Evolutionary conservation across 2,888 invertebrate genomes (phyloP), one percentile per base, ranked within the genome.

Genomic region (Epiblema foenella): DNA sequence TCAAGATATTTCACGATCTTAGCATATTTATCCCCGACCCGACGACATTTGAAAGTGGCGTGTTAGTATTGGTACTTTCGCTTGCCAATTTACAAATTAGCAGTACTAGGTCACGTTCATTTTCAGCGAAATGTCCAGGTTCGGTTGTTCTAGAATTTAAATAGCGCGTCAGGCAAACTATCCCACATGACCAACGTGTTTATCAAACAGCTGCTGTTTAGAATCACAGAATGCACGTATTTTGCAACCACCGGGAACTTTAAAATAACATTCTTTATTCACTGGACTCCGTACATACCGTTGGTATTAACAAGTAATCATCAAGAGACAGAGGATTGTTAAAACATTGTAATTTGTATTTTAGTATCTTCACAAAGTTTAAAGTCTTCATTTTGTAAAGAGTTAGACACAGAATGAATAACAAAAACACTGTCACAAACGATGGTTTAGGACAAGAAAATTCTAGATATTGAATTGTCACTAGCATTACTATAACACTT

Each of bases 311-410:
- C 49, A 74, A 75, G 74, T 78, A 77, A 73, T 85, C 80, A 62
- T 84, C 77, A 59, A 77, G 75, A 68, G 79, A 68, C 62, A 81
- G 69, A 60, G 86, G 86, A 79, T 84, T 85, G 72, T 84, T 83
- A 49, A 86, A 85, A 68, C 82, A 75, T 39, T 84, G 65, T 15
- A 89, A 77, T 59, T 81, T 72, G 57, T 63, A 77, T 74, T 84
- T 81, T 1, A 89, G 69, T 24, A 79, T 73, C 73, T 76, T 79
- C 24, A 83, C 69, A 20, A 87, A 72, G 65, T 78, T 76, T 59
- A 77, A 75, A 20, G 78, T 75, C 76, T 83, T 87, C 78, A 86
- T 86, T 74, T 81, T 85, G 68, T 75, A 73, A 62, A 81, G 59
- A 29, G 79, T 76, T 65, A 83, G 20, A 74, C 77, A 85, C 18